A percentile compares a stretch with the other conserved stretches of the same genome.
Conservation (phyloP, 2,888 invertebrate species). For the Lasius platythorax region DNA sequence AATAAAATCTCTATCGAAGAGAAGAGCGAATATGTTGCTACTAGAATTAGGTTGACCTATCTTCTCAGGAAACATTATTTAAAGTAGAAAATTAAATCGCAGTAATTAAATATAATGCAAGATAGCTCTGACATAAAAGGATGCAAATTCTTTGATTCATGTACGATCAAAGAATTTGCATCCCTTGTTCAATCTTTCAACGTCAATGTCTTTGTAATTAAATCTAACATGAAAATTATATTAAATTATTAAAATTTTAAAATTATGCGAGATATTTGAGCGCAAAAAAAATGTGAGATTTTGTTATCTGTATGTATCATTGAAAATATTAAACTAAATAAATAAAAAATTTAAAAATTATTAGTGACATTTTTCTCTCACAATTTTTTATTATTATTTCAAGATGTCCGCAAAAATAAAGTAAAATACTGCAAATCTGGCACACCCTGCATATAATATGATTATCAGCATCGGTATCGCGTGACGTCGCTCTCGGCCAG, state of each 20-base stretch:
- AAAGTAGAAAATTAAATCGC: constrained; percentile 29
- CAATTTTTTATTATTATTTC: not conserved
- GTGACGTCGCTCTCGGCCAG: constrained; percentile 74
- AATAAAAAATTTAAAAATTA: not conserved
- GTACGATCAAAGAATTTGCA: not conserved
- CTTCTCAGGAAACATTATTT: constrained; percentile 34
- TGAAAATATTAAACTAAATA: not conserved
- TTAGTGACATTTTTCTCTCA: not conserved
- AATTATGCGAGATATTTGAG: not conserved
- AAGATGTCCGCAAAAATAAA: constrained; percentile 11
- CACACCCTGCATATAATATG: constrained; percentile 64
- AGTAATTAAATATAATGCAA: constrained; percentile 33
- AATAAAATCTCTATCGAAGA: not conserved
- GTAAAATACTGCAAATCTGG: not conserved
- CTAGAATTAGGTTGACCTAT: constrained; percentile 23
- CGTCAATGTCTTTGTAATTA: constrained; percentile 4
- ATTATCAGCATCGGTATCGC: constrained; percentile 77
- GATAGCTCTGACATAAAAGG: constrained; percentile 11
- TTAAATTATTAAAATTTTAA: constrained; percentile 15
- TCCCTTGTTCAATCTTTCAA: not conserved
- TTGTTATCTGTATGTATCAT: not conserved
- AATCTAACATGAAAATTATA: not conserved
- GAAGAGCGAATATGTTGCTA: not conserved
- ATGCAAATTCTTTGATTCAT: constrained; percentile 22
- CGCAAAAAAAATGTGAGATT: not conserved